A percentile compares a stretch with the other conserved stretches of the same genome.
Conservation (phyloP, 2,113 vertebrate genomes). For the Axis porcinus region DNA sequence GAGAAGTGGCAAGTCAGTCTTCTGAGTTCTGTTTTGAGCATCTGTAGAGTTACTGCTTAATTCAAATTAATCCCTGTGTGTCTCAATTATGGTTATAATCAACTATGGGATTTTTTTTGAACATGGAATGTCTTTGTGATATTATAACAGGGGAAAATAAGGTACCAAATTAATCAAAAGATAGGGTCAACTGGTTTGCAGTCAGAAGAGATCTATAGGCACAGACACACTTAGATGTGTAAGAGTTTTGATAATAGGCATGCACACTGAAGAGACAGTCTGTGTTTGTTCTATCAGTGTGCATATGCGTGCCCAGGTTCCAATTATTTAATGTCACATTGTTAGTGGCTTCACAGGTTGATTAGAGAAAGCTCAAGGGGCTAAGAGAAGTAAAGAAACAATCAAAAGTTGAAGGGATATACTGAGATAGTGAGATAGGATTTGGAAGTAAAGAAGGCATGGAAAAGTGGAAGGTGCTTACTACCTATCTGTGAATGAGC, state of each 20-base stretch:
- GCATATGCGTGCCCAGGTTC: neutral
- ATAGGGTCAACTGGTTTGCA: neutral
- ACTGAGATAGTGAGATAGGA: neutral
- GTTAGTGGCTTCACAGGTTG: neutral
- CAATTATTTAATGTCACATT: neutral
- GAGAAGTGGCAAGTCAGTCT: neutral
- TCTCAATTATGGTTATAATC: conserved; percentile 30
- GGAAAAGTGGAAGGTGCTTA: neutral
- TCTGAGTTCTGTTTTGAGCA: neutral
- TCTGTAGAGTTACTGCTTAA: neutral
- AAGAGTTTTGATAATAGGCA: neutral
- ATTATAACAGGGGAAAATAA: conserved; percentile 22
- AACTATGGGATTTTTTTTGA: neutral
- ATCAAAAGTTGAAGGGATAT: neutral
- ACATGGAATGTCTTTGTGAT: conserved; percentile 22
- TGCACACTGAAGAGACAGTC: neutral
- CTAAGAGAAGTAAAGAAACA: neutral
- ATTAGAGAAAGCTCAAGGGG: neutral
- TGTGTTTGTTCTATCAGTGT: neutral
- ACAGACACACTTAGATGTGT: neutral
- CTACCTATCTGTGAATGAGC: neutral
- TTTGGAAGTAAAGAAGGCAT: neutral
- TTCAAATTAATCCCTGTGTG: conserved; percentile 4
- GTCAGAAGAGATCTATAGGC: neutral
- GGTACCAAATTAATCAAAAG: conserved; percentile 39